Conservation (phyloP, 2,113 vertebrate genomes). For the Pteropus alecto region DNA sequence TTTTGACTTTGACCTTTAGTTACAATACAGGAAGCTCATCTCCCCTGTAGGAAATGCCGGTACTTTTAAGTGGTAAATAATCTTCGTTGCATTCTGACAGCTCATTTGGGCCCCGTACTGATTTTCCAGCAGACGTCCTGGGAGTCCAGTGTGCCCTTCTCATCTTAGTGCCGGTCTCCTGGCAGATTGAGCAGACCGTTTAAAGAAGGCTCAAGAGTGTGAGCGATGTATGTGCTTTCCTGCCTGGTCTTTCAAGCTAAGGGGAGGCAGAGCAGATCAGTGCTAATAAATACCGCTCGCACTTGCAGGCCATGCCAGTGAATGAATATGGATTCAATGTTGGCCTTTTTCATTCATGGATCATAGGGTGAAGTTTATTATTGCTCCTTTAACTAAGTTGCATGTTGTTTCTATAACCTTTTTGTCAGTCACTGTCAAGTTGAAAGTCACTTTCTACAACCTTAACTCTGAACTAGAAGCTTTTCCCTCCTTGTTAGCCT, state of each 20-base stretch:
- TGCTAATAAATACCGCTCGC: not conserved
- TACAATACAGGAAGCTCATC: not conserved
- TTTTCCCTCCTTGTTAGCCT: not conserved
- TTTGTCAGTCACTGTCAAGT: slow-evolving; percentile 13
- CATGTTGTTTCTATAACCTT: not conserved
- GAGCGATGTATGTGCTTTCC: not conserved
- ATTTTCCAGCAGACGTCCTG: not conserved
- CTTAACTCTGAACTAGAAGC: not conserved
- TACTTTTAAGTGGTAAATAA: not conserved
- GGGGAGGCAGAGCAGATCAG: not conserved
- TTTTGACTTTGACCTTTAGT: not conserved
- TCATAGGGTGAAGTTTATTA: not conserved
- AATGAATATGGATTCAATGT: slow-evolving; percentile 38
- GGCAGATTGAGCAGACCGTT: not conserved
- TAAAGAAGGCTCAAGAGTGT: not conserved
- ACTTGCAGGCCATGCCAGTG: not conserved
- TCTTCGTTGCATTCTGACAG: not conserved
- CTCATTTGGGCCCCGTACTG: not conserved
- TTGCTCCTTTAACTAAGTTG: not conserved
- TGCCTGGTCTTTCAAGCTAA: not conserved
- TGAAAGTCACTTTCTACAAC: slow-evolving; percentile 23
- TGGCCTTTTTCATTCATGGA: not conserved
- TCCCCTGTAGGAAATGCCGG: not conserved
- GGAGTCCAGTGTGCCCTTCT: not conserved
- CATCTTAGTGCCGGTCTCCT: not conserved